phyloP scores from a whole-genome alignment of 1,140 invertebrate genomes.

The Goniozus legneri region DNA sequence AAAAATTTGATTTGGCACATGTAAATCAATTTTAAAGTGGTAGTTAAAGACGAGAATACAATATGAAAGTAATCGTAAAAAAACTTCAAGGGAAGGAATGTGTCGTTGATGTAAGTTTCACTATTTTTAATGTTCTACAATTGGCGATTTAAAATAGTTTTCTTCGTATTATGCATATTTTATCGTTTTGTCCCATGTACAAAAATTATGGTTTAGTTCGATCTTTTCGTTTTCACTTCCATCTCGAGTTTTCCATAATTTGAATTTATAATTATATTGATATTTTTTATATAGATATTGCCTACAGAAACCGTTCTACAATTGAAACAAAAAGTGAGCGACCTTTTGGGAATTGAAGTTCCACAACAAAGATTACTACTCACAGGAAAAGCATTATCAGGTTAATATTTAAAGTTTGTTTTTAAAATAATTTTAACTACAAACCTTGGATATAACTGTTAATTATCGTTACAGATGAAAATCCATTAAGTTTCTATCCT shows the following conservation, averaged over 20 bases:
- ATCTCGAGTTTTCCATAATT: background rate
- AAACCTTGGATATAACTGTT: background rate
- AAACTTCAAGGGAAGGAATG: slow-evolving; percentile 41
- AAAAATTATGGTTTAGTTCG: too few relatives aligned
- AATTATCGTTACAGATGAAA: slow-evolving; percentile 45
- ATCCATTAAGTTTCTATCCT: slow-evolving; percentile 48
- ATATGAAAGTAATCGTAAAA: slow-evolving; percentile 43
- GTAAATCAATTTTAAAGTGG: background rate
- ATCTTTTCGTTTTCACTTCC: too few relatives aligned
- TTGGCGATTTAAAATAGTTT: background rate
- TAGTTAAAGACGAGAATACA: slow-evolving; percentile 5
- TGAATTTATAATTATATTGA: too few relatives aligned
- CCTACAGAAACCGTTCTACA: slow-evolving; percentile 44
- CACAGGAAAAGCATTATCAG: slow-evolving; percentile 43
- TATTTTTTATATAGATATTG: slow-evolving; percentile 30
- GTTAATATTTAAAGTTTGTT: slow-evolving; percentile 26
- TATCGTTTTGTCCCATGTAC: background rate
- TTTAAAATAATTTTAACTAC: slow-evolving; percentile 9
- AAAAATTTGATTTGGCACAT: slow-evolving; percentile 17
- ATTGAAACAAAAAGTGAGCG: slow-evolving; percentile 44
- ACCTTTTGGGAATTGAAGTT: slow-evolving; percentile 42
- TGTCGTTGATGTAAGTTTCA: slow-evolving; percentile 39
- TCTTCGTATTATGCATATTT: slow-evolving; percentile 3
- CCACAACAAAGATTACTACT: slow-evolving; percentile 45
- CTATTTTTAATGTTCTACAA: background rate